A percentile compares a stretch with the other conserved stretches of the same genome.
Evolutionary conservation across 2,113 vertebrate genomes (phyloP).

Genomic region (Podiceps cristatus): DNA sequence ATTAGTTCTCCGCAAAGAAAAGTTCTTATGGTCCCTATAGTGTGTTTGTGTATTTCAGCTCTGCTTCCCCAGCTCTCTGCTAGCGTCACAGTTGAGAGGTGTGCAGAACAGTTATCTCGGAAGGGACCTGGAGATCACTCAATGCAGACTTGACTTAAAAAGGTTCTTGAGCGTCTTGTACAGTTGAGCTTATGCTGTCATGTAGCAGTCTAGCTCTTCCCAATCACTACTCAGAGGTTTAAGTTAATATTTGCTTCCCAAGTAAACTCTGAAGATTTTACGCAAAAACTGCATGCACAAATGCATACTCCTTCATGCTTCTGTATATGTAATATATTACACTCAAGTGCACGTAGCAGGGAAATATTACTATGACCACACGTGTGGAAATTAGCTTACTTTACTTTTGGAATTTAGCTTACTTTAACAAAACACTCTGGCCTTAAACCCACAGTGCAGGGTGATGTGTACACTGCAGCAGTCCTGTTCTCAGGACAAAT

Average conservation of each 20-base stretch:
- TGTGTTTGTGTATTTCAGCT: not conserved
- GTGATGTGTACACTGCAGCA: not conserved
- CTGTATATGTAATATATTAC: not conserved
- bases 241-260: slow-evolving; percentile 10
- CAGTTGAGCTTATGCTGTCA: not conserved
- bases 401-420: slow-evolving; percentile 53
- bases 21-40: not conserved
- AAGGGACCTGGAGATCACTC: not conserved
- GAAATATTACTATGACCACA: not conserved
- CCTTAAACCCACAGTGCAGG: not conserved
- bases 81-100: not conserved
- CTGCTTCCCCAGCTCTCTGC: not conserved
- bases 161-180: not conserved
- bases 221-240: not conserved
- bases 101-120: not conserved
- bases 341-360: not conserved
- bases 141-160: not conserved
- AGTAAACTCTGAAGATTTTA: slow-evolving; percentile 6
- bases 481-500: not conserved
- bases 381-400: slow-evolving; percentile 51
- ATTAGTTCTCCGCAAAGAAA: not conserved
- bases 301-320: not conserved
- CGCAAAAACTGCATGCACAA: not conserved
- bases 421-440: slow-evolving; percentile 51
- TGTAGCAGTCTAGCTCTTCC: not conserved